Base-by-base conservation (phyloP, 2,113 vertebrate genomes). In the Prunella himalayana region DNA sequence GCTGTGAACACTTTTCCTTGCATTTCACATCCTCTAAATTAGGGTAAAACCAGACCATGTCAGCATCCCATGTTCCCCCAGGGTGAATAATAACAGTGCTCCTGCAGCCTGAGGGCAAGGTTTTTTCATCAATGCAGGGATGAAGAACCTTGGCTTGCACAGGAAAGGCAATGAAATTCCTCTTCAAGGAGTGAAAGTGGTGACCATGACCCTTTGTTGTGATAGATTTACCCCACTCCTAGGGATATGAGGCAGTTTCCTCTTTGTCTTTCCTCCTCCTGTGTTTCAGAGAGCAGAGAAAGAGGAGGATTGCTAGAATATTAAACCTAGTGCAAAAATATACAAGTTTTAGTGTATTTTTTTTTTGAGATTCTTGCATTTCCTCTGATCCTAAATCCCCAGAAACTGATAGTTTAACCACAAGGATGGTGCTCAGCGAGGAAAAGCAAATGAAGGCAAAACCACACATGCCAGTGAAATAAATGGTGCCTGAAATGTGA, bases 401-500 rank as follows among this genome's bases (percentile, higher is more conserved):
- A 28, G 50, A 69, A 91, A 51, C 28, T 1, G 22, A 21, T 25
- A 10, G 30, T 85, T 90, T 57, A 51, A 65, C 73, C 80, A 33
- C 44, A 53, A 86, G 73, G 45, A 59, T 37, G 86, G 86, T 80
- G 50, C 47, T 83, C 9, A 73, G 33, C 3, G 1, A 77, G 35
- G 66, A 50, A 57, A 76, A 76, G 21, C 59, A 56, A 87, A 72
- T 5, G 35, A 88, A 86, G 79, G 47, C 39, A 41, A 59, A 89
- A 68, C 50, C 39, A 42, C 18, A 82, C 17, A 71, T 27, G 24
- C 66, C 78, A 66, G 76, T 59, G 44, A 81, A 94, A 86, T 56
- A 94, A 93, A 81, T 45, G 59, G 66, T 61, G 47, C 66, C 83
- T 75, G 88, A 95, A 97, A 92, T 7, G 45, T 3, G 31, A 69